Percentiles rank a stretch among this genome's conserved stretches.
Conservation (phyloP, 2,797 vertebrate genomes). For the Sebastes nivosus region DNA sequence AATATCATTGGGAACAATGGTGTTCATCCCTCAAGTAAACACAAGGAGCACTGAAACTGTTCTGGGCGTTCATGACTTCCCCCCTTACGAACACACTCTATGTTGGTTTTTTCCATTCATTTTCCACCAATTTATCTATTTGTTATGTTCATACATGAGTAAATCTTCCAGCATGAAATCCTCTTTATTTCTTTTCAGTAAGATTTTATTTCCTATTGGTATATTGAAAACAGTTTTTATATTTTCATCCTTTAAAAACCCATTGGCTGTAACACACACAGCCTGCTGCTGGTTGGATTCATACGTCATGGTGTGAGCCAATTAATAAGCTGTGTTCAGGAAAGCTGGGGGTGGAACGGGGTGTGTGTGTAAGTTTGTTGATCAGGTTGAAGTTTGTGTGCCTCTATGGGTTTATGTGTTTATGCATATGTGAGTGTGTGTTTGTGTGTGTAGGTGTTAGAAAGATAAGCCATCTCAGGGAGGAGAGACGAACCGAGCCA, state of each 20-base stretch:
- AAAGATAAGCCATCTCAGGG: constrained; percentile 45
- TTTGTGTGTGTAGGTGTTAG: constrained; percentile 51
- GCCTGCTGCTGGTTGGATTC: neutral
- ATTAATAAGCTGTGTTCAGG: constrained; percentile 30
- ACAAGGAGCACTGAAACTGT: neutral
- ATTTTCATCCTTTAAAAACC: neutral
- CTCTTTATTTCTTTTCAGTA: neutral
- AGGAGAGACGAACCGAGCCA: constrained; percentile 22
- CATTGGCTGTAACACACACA: neutral
- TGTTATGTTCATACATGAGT: neutral
- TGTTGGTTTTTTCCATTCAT: neutral
- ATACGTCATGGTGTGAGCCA: constrained; percentile 14
- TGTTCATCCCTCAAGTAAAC: neutral
- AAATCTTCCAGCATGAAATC: neutral
- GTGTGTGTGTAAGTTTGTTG: constrained; percentile 7
- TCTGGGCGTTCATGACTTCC: neutral
- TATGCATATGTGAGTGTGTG: neutral
- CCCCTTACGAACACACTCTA: neutral
- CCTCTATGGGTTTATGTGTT: neutral
- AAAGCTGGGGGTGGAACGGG: neutral
- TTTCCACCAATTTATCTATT: neutral
- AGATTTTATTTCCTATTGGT: neutral
- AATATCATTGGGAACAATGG: neutral
- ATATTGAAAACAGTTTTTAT: neutral
- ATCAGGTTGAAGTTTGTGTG: constrained; percentile 22